Evolutionary conservation across 2,888 invertebrate species (phyloP).

Genomic region (Limnephilus auricula): DNA sequence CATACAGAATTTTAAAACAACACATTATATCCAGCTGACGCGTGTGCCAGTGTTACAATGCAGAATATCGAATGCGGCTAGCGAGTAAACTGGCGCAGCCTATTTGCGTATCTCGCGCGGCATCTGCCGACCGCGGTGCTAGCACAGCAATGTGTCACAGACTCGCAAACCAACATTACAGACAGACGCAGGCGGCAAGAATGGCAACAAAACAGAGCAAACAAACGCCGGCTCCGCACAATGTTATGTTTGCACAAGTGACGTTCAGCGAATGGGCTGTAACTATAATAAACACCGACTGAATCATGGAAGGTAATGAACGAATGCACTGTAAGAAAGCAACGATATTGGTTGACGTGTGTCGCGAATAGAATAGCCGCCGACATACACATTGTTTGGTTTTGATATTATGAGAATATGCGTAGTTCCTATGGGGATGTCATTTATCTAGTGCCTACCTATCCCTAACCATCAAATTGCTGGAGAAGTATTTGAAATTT

Average conservation of each 20-base stretch:
- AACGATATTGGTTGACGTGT: background rate
- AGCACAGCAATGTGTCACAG: background rate
- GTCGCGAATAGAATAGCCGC: too few species aligned
- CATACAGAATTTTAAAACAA: background rate
- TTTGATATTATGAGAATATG: too few species aligned
- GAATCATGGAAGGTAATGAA: conserved; percentile 8
- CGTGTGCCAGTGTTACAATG: background rate
- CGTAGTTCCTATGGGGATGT: too few species aligned
- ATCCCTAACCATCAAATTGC: too few species aligned
- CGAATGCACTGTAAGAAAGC: background rate
- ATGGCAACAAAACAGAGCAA: conserved; percentile 4
- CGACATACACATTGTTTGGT: too few species aligned
- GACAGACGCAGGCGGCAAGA: background rate
- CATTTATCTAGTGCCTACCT: too few species aligned
- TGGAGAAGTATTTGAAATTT: too few species aligned
- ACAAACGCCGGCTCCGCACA: background rate
- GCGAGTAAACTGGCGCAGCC: background rate
- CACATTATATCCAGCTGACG: background rate
- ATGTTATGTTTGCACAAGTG: conserved; percentile 17
- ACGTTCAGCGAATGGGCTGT: background rate
- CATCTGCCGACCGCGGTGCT: background rate
- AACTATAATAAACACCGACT: background rate
- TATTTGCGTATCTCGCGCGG: background rate
- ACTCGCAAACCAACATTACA: background rate
- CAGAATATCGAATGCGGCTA: background rate